Evolutionary conservation across 64 coral and sea anemone species (phyloP), one percentile per base, ranked within the genome.

Genomic region (Porites lutea): DNA sequence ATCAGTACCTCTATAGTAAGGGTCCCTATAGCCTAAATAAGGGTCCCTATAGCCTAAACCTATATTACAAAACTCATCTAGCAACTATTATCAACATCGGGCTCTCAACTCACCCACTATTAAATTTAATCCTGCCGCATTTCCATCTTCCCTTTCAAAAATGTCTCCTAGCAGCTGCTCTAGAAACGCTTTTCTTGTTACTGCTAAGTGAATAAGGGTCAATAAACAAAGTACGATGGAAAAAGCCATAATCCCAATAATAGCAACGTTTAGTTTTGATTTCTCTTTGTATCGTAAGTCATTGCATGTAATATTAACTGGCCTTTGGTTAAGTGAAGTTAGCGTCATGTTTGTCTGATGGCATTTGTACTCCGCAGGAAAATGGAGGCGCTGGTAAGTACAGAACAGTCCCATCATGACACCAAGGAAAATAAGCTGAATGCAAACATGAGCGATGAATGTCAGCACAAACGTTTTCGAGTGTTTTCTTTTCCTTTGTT

Each of bases 241-340:
- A 14, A 78, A n/a, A 22, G 75, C 48, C 75, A 78, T 57, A 23
- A 78, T 78, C 52, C 15, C 46, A 57, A 78, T 54, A 57, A 78
- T 58, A 12, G 48, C 75, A 78, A 78, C 13, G 75, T 78, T 58
- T 51, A 78, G 52, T 20, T 23, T 78, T 2, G 49, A 19, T 78
- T 78, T 78, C 52, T 78, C 11, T 51, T 19, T 55, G 52, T 78
- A 22, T 16, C 48, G 75, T 13, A 78, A 78, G 18, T 78, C 75
- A 78, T 78, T 78, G 75, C 75, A 78, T 9, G 75, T 78, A 6
- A 57, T 78, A 78, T 54, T 52, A 67, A 19, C n/a, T 67, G 15
- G 14, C 18, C 6, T n/a, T 22, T 57, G 48, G 75, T 48, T 74
- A 0, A 13, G 9, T n/a, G 75, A 15, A 20, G 50, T 54, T 15